Evolutionary conservation across 2,113 vertebrate species (phyloP).

Genomic region (Chloebia gouldiae): DNA sequence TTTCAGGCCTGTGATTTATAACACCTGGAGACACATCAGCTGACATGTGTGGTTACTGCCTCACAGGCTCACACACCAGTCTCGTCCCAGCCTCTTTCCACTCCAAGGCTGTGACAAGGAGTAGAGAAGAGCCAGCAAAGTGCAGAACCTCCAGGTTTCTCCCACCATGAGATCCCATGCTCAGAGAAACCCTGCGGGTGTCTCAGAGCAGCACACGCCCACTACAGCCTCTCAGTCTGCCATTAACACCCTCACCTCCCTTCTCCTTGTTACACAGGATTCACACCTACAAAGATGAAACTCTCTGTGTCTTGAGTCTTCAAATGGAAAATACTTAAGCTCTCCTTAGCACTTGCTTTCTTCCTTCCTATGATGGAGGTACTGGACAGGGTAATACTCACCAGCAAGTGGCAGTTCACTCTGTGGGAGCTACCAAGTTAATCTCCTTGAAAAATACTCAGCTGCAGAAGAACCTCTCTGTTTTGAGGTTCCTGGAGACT

Average conservation of each 20-base stretch:
- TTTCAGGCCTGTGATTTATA: neutral
- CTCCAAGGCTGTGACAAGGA: neutral
- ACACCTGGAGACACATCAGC: neutral
- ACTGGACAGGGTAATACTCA: neutral
- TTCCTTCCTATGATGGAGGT: neutral
- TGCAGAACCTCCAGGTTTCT: neutral
- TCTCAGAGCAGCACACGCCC: neutral
- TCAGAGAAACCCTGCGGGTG: neutral
- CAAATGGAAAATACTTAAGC: neutral
- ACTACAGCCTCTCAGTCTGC: neutral
- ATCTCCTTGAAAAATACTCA: neutral
- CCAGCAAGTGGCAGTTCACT: neutral
- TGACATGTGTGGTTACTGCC: neutral
- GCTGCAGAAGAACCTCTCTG: neutral
- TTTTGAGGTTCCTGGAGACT: neutral
- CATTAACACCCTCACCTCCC: neutral
- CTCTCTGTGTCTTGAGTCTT: neutral
- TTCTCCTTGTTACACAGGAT: neutral
- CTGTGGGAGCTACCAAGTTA: neutral
- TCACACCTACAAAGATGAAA: neutral
- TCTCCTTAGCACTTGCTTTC: neutral
- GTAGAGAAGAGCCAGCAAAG: neutral
- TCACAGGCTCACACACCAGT: neutral
- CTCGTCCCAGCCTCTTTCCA: neutral
- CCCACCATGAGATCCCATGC: rapidly evolving